A percentile compares a stretch with the other conserved stretches of the same genome.
Evolutionary conservation across 1,140 invertebrate genomes (phyloP).

Genomic region (Nylanderia fulva): DNA sequence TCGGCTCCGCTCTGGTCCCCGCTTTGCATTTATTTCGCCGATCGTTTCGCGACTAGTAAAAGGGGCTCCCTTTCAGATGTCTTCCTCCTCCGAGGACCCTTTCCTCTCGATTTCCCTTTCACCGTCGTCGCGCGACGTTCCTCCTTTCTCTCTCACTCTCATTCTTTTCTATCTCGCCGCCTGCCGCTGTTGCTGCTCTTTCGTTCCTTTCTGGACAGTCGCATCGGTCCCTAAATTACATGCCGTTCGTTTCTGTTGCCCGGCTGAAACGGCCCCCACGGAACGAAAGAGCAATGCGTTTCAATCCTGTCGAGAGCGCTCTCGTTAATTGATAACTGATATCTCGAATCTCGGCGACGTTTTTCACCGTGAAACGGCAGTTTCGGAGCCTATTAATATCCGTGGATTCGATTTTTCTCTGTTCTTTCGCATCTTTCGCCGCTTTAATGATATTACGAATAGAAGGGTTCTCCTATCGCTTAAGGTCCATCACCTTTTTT

Average conservation of each 20-base stretch:
- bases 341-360: constrained; percentile 78
- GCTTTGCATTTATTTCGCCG: constrained; percentile 84
- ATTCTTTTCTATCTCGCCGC: constrained; percentile 58
- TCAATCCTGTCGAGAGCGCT: constrained; percentile 76
- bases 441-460: no score
- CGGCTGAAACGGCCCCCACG: constrained; percentile 45
- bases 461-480: neutral
- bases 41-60: constrained; percentile 67
- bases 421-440: no score
- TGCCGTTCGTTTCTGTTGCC: constrained; percentile 54
- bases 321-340: constrained; percentile 84
- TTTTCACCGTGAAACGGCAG: constrained; percentile 56
- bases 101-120: constrained; percentile 63
- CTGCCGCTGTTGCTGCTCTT: constrained; percentile 3
- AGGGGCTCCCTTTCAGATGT: constrained; percentile 81
- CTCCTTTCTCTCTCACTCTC: constrained; percentile 64
- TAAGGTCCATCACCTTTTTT: neutral
- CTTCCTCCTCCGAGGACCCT: constrained; percentile 68
- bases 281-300: constrained; percentile 75
- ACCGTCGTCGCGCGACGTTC: constrained; percentile 56
- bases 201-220: constrained; percentile 72
- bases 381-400: neutral
- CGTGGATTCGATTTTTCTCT: no score
- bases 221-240: constrained; percentile 82
- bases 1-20: constrained; percentile 64